A percentile compares a stretch with the other conserved stretches of the same genome.
Evolutionary conservation across 1,140 invertebrate genomes (phyloP).

Genomic region (Drosophila athabasca): DNA sequence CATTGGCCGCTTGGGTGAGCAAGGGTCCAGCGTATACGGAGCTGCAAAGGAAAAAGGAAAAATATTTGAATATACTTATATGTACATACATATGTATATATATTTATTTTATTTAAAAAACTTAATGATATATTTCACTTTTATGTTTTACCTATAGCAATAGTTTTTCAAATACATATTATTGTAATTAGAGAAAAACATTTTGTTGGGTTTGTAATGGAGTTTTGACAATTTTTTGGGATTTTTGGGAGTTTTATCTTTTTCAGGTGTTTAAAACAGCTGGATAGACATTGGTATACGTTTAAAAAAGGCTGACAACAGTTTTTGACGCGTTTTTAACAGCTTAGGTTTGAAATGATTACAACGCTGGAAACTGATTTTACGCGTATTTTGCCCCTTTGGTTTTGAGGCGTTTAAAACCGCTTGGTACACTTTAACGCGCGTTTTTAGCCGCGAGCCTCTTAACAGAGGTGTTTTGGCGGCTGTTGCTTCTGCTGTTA

Average conservation of each 20-base stretch:
- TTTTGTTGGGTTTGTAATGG: constrained; percentile 18
- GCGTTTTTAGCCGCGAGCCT: constrained; percentile 32
- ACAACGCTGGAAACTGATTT: too few species aligned
- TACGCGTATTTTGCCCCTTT: too few species aligned
- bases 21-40: constrained; percentile 75
- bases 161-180: constrained; percentile 82
- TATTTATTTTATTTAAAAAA: neutral
- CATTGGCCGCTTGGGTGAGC: constrained; percentile 68
- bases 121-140: neutral
- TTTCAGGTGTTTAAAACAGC: neutral
- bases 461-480: constrained; percentile 11
- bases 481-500: constrained; percentile 1
- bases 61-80: too few species aligned
- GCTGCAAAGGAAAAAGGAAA: constrained; percentile 34
- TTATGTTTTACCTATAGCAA: constrained; percentile 71
- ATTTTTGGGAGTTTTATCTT: neutral
- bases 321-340: too few species aligned
- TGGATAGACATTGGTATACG: constrained; percentile 1
- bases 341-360: too few species aligned
- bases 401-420: constrained; percentile 28
- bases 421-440: constrained; percentile 23
- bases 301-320: constrained; percentile 17
- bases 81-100: too few species aligned
- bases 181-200: constrained; percentile 82
- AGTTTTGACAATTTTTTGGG: neutral